phyloP scores from a whole-genome alignment of 2,888 invertebrate species.

The Diploptera punctata region DNA sequence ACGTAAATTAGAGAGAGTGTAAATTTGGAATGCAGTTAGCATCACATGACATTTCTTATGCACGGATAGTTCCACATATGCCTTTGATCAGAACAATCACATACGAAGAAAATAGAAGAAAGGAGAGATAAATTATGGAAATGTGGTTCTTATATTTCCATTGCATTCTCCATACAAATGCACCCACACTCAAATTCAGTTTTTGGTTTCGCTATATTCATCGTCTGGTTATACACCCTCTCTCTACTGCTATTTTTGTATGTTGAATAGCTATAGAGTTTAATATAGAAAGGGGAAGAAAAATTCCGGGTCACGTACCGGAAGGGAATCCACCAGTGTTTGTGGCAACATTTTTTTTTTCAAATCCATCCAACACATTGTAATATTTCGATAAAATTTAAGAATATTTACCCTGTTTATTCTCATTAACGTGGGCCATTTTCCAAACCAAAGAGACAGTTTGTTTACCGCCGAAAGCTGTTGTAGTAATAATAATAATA shows the following conservation, averaged over 20 bases:
- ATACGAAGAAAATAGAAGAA: neutral
- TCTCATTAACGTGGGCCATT: no score
- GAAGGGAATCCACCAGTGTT: neutral
- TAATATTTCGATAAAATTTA: no score
- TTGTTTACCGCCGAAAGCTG: no score
- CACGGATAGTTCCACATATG: neutral
- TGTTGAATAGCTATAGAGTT: constrained; percentile 3
- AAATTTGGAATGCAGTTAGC: no score
- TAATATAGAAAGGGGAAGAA: constrained; percentile 6
- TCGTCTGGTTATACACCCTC: constrained; percentile 4
- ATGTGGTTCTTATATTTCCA: neutral
- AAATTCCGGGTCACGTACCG: constrained; percentile 17
- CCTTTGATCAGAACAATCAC: constrained; percentile 12
- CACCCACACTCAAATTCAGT: constrained; percentile 13
- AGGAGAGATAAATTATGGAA: constrained; percentile 12
- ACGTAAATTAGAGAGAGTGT: no score
- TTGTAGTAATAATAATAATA: no score
- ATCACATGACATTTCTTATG: neutral
- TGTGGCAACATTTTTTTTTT: no score
- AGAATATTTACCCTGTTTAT: no score
- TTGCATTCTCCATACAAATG: neutral
- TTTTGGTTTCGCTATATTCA: constrained; percentile 5
- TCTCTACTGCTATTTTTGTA: neutral
- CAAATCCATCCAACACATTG: no score
- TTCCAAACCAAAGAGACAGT: no score